Percentiles rank a stretch among this genome's conserved stretches.
Evolutionary conservation across 2,113 vertebrate genomes (phyloP).

Genomic region (Petroica traversi): DNA sequence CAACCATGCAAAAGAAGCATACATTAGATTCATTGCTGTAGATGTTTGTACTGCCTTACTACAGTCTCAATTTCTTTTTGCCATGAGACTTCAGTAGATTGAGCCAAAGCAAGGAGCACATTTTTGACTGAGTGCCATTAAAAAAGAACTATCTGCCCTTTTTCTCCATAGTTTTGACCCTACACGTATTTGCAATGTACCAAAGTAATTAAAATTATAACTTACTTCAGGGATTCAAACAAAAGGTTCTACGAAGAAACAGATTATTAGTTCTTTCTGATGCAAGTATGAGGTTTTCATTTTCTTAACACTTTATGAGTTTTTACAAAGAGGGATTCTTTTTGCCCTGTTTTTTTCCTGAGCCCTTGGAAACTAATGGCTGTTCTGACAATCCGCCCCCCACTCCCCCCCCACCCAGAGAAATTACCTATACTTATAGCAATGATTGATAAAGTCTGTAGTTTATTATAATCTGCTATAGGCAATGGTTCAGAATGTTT

Average conservation of each 20-base stretch:
- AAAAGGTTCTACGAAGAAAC: background rate
- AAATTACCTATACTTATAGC: background rate
- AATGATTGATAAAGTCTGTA: background rate
- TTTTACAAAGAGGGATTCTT: background rate
- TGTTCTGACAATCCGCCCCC: background rate
- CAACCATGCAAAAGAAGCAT: background rate
- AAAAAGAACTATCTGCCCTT: background rate
- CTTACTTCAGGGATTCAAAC: background rate
- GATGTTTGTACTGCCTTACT: background rate
- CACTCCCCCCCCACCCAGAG: too few relatives aligned
- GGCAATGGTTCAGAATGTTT: background rate
- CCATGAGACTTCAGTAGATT: background rate
- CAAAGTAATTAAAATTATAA: background rate
- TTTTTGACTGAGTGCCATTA: background rate
- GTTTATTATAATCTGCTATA: background rate
- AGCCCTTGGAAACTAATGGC: background rate
- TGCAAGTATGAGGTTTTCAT: background rate
- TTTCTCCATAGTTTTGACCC: background rate
- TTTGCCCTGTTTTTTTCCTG: background rate
- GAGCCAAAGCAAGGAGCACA: background rate
- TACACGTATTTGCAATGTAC: background rate
- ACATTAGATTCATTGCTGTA: background rate
- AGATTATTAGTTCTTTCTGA: background rate
- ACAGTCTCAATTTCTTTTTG: background rate
- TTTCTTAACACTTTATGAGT: background rate